Evolutionary conservation across 2,113 vertebrate species (phyloP).

Genomic region (Vidua chalybeata): DNA sequence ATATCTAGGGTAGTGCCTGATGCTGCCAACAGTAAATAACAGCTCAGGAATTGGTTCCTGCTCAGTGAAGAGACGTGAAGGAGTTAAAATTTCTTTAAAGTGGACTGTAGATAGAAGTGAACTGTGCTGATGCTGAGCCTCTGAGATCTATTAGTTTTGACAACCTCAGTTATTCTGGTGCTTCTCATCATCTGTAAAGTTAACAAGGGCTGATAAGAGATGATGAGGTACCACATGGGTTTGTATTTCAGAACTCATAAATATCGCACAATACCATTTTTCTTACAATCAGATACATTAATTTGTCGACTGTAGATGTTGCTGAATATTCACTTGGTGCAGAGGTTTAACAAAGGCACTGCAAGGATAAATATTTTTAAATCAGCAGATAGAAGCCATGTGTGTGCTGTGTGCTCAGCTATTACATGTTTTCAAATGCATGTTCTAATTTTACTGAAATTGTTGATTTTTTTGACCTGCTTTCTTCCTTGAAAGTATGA

Average conservation of each 20-base stretch:
- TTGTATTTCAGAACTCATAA: slow-evolving; percentile 78
- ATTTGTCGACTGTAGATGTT: slow-evolving; percentile 57
- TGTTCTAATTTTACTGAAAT: slow-evolving; percentile 63
- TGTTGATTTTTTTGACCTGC: slow-evolving; percentile 53
- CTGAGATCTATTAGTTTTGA: slow-evolving; percentile 75
- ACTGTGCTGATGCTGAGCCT: neutral
- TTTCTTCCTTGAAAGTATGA: slow-evolving; percentile 60
- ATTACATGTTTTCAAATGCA: slow-evolving; percentile 43
- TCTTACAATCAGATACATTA: slow-evolving; percentile 75
- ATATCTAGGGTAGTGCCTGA: neutral
- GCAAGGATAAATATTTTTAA: slow-evolving; percentile 59
- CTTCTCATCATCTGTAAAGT: slow-evolving; percentile 72
- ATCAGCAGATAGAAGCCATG: neutral
- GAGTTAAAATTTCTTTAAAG: slow-evolving; percentile 56
- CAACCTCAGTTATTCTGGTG: slow-evolving; percentile 68
- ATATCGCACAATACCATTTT: slow-evolving; percentile 73
- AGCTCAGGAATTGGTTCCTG: neutral
- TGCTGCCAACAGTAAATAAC: neutral
- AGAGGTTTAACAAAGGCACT: slow-evolving; percentile 62
- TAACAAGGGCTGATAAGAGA: slow-evolving; percentile 75
- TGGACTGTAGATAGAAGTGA: slow-evolving; percentile 32
- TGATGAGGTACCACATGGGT: slow-evolving; percentile 66
- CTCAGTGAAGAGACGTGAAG: neutral
- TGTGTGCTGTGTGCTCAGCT: neutral
- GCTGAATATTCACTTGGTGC: slow-evolving; percentile 47